phyloP scores from a whole-genome alignment of 2,888 invertebrate species.

The Luperina testacea region DNA sequence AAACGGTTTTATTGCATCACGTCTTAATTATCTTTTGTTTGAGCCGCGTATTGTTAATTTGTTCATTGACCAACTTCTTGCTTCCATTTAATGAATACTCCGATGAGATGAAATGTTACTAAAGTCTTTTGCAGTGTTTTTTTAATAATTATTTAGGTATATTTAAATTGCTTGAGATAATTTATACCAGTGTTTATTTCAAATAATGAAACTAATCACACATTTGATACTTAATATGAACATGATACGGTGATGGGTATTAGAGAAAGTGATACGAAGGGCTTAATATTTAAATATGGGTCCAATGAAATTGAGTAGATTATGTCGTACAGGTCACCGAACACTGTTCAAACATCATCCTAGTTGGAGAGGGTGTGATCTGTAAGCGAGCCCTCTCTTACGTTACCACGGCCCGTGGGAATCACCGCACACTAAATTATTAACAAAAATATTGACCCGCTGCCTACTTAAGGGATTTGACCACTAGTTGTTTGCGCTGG shows the following conservation, averaged over 20 bases:
- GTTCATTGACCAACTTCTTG: slow-evolving; percentile 82
- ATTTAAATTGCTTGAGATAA: slow-evolving; percentile 10
- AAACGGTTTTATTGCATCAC: slow-evolving; percentile 66
- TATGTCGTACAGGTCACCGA: slow-evolving; percentile 66
- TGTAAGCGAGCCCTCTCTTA: slow-evolving; percentile 82
- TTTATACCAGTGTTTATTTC: neutral
- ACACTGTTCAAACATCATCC: slow-evolving; percentile 77
- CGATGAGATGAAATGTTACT: slow-evolving; percentile 40
- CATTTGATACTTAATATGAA: slow-evolving; percentile 6
- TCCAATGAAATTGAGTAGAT: slow-evolving; percentile 61
- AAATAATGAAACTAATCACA: slow-evolving; percentile 11
- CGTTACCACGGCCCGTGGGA: slow-evolving; percentile 81
- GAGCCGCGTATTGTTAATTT: slow-evolving; percentile 79
- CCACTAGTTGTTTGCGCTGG: slow-evolving; percentile 86
- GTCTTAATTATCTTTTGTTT: slow-evolving; percentile 81
- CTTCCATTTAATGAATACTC: slow-evolving; percentile 53
- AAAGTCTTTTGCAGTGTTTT: slow-evolving; percentile 28
- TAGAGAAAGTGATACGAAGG: slow-evolving; percentile 44
- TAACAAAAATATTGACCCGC: slow-evolving; percentile 90
- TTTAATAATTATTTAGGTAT: slow-evolving; percentile 7
- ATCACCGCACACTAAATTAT: slow-evolving; percentile 86
- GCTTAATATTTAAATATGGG: slow-evolving; percentile 53
- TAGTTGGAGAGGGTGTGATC: slow-evolving; percentile 80
- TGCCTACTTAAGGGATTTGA: slow-evolving; percentile 90
- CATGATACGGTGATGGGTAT: slow-evolving; percentile 18